These are phyloP conservation scores for Galerucella pusilla DNA, from an alignment of 2,888 invertebrate genomes.

Conservation along the genomic window DNA sequence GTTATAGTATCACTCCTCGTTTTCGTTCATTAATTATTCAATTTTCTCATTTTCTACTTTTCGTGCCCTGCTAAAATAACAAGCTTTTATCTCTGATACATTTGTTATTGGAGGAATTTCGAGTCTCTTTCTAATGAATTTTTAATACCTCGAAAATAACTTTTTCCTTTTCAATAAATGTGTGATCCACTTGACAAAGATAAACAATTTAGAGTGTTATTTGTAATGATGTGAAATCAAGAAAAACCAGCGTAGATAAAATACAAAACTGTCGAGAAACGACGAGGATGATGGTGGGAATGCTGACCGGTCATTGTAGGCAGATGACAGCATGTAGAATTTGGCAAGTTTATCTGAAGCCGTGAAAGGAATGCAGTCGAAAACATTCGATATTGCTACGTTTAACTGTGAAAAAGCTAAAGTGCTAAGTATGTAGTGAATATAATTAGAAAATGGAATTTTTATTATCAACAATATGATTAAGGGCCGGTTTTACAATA, in stretches of 20 bases:
- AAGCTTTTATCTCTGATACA: constrained; percentile 18
- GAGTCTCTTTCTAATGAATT: neutral
- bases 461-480: too few species aligned
- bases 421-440: too few species aligned
- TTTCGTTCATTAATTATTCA: constrained; percentile 27
- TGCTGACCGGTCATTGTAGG: too few species aligned
- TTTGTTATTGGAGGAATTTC: constrained; percentile 15
- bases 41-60: constrained; percentile 19
- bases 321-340: too few species aligned
- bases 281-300: too few species aligned
- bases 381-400: too few species aligned
- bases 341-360: too few species aligned
- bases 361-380: too few species aligned
- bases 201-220: neutral
- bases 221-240: neutral
- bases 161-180: neutral
- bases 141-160: constrained; percentile 8
- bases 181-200: neutral
- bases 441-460: too few species aligned
- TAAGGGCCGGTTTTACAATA: too few species aligned
- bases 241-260: neutral
- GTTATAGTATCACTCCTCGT: neutral
- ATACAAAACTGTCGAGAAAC: too few species aligned
- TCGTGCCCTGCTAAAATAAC: constrained; percentile 16
- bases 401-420: too few species aligned